Evolutionary conservation across 2,888 invertebrate genomes (phyloP).

Genomic region (Adineta ricciae): DNA sequence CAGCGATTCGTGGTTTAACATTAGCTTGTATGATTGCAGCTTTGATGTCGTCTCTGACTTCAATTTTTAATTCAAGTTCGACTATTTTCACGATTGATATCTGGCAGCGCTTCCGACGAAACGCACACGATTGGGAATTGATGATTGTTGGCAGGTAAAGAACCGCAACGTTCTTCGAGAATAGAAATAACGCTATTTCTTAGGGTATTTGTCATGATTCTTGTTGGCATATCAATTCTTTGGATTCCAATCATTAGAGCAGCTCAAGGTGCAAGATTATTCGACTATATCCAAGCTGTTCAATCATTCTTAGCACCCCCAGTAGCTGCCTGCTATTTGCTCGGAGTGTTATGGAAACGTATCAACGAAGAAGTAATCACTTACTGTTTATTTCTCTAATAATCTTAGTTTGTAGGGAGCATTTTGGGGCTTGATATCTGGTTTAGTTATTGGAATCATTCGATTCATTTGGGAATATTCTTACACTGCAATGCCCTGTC

Average conservation of each 20-base stretch:
- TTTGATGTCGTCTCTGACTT: slow-evolving; percentile 53
- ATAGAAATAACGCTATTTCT: neutral
- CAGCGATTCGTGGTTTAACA: slow-evolving; percentile 50
- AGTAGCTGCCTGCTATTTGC: slow-evolving; percentile 53
- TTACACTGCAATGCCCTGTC: slow-evolving; percentile 51
- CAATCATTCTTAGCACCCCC: slow-evolving; percentile 55
- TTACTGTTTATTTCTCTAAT: neutral
- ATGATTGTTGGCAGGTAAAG: slow-evolving; percentile 51
- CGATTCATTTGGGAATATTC: slow-evolving; percentile 54
- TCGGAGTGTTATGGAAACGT: slow-evolving; percentile 52
- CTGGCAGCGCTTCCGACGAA: slow-evolving; percentile 48
- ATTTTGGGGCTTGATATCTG: slow-evolving; percentile 55
- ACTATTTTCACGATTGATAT: slow-evolving; percentile 54
- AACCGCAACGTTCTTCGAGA: slow-evolving; percentile 37
- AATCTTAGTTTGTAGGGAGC: slow-evolving; percentile 50
- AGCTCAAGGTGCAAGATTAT: slow-evolving; percentile 51
- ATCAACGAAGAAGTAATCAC: slow-evolving; percentile 52
- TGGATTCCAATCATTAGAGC: slow-evolving; percentile 54
- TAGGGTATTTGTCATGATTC: slow-evolving; percentile 43
- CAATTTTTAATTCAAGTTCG: slow-evolving; percentile 53
- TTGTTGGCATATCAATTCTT: slow-evolving; percentile 44
- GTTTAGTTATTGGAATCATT: slow-evolving; percentile 52
- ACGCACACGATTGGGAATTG: slow-evolving; percentile 49
- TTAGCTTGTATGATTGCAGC: slow-evolving; percentile 54
- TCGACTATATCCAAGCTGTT: slow-evolving; percentile 55